Conservation (phyloP, 2,797 vertebrate genomes). For the Trichosurus vulpecula region DNA sequence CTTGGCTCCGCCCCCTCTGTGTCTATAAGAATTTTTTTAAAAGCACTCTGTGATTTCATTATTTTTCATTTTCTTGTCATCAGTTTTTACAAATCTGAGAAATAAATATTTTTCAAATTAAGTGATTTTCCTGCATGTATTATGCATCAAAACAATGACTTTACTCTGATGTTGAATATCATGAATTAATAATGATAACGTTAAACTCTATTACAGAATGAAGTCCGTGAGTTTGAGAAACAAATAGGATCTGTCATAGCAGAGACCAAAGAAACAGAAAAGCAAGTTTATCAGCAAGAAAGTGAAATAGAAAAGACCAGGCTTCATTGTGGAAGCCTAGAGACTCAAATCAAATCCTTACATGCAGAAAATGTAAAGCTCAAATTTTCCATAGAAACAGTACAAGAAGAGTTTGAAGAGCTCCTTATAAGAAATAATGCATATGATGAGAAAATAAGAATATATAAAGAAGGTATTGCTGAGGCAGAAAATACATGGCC, state of each 20-base stretch:
- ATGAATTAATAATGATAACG: slow-evolving; percentile 65
- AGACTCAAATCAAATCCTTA: slow-evolving; percentile 79
- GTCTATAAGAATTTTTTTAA: slow-evolving; percentile 32
- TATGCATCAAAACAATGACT: slow-evolving; percentile 54
- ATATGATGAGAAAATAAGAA: slow-evolving; percentile 85
- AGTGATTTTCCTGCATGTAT: slow-evolving; percentile 31
- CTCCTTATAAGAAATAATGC: slow-evolving; percentile 80
- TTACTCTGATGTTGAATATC: slow-evolving; percentile 51
- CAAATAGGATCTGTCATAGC: slow-evolving; percentile 78
- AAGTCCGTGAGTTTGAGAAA: slow-evolving; percentile 82
- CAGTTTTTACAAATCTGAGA: slow-evolving; percentile 50
- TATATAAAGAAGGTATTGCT: slow-evolving; percentile 76
- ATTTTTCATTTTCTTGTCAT: slow-evolving; percentile 43
- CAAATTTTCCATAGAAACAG: slow-evolving; percentile 77
- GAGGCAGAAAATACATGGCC: slow-evolving; percentile 83
- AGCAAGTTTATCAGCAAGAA: slow-evolving; percentile 81
- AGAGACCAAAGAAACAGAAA: slow-evolving; percentile 83
- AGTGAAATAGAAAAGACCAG: slow-evolving; percentile 78
- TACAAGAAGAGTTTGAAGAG: slow-evolving; percentile 82
- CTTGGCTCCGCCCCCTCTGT: too few relatives aligned
- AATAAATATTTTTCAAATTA: slow-evolving; percentile 63
- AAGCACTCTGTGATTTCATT: slow-evolving; percentile 48
- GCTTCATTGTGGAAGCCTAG: slow-evolving; percentile 78
- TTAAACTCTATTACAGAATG: slow-evolving; percentile 82
- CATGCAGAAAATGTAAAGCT: slow-evolving; percentile 83